Percentiles rank a stretch among this genome's conserved stretches.
Conservation (phyloP, 2,113 vertebrate species). For the Chascanopsetta lugubris region DNA sequence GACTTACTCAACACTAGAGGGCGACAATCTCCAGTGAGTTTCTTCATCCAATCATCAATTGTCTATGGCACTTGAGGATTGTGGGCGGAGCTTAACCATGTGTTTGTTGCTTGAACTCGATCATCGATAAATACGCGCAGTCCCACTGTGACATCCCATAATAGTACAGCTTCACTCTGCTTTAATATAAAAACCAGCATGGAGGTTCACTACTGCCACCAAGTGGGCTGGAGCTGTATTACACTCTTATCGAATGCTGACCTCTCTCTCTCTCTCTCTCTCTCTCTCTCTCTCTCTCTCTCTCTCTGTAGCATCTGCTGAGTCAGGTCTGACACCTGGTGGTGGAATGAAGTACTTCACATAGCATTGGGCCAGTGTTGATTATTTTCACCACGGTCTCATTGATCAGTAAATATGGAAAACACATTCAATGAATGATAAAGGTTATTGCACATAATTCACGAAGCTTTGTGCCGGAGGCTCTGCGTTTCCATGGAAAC, state of each 20-base stretch:
- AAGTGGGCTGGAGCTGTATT: neutral
- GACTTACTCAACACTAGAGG: no score
- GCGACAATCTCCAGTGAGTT: no score
- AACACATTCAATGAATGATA: no score
- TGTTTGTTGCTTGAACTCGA: no score
- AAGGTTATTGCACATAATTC: no score
- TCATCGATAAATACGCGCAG: no score
- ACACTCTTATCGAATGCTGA: neutral
- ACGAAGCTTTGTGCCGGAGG: no score
- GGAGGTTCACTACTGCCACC: neutral
- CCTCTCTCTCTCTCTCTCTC: neutral
- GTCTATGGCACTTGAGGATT: no score
- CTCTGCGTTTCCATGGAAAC: no score
- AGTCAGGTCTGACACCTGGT: neutral
- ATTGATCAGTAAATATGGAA: conserved; percentile 27
- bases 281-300: neutral
- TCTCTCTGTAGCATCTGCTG: neutral
- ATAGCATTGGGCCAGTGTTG: no score
- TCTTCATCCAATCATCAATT: no score
- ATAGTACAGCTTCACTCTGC: neutral
- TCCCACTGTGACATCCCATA: neutral
- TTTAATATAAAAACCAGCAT: neutral
- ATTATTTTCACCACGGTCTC: neutral
- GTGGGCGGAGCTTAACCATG: no score
- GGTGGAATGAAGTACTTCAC: neutral